Evolutionary conservation across 2,888 invertebrate species (phyloP).

Genomic region (Drosophila conformis): DNA sequence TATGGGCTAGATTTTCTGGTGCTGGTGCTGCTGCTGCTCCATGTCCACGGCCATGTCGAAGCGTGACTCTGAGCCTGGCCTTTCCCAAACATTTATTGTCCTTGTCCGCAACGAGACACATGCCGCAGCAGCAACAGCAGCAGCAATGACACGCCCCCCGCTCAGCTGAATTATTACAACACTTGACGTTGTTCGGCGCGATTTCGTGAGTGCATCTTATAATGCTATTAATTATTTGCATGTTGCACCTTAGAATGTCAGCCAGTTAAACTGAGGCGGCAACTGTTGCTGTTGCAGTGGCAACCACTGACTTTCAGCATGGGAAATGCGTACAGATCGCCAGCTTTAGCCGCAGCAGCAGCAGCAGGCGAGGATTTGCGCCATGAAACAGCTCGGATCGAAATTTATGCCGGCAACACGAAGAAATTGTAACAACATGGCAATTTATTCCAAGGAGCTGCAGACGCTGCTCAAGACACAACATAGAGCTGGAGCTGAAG

Average conservation of each 20-base stretch:
- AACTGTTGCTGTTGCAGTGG: conserved; percentile 12
- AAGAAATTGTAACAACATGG: conserved; percentile 81
- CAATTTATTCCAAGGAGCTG: conserved; percentile 73
- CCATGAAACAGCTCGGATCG: conserved; percentile 43
- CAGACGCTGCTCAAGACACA: conserved; percentile 11
- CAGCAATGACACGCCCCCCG: conserved; percentile 24
- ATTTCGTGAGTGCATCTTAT: conserved; percentile 85
- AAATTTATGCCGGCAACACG: conserved; percentile 78
- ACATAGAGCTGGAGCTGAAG: conserved; percentile 1
- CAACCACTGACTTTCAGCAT: conserved; percentile 19
- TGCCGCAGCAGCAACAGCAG: conserved; percentile 21
- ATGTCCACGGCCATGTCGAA: conserved; percentile 58
- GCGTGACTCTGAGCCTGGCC: conserved; percentile 72
- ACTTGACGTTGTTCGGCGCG: conserved; percentile 80
- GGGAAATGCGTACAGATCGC: conserved; percentile 59
- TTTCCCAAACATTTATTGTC: conserved; percentile 80
- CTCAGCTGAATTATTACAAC: conserved; percentile 80
- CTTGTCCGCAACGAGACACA: conserved; percentile 60
- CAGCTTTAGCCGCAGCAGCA: not conserved
- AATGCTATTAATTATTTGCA: conserved; percentile 85
- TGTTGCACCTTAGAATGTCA: conserved; percentile 84
- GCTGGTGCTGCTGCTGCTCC: conserved; percentile 19
- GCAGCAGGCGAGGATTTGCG: conserved; percentile 36
- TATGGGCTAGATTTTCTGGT: conserved; percentile 45
- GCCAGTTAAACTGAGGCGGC: conserved; percentile 44